Conservation (phyloP, 2,797 vertebrate genomes). For the Aulostomus chinensis region DNA sequence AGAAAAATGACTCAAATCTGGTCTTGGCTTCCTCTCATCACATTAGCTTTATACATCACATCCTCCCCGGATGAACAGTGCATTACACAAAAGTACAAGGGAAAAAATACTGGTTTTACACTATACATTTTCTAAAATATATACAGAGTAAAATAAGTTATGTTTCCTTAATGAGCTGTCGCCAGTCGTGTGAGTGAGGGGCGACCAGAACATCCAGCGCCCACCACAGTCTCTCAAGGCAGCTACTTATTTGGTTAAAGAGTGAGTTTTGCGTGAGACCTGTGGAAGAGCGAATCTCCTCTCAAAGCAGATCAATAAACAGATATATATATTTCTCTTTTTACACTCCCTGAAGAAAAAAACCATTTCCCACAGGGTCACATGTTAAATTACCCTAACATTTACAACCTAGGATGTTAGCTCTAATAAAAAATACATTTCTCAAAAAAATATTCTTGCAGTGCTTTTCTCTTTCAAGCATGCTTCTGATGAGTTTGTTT, state of each 20-base stretch:
- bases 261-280: constrained; percentile 89
- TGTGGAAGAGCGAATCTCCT: constrained; percentile 86
- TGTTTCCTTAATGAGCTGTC: constrained; percentile 88
- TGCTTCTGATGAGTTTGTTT: constrained; percentile 84
- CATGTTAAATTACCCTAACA: constrained; percentile 97
- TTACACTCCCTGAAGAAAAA: constrained; percentile 86
- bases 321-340: constrained; percentile 92
- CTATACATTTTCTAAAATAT: constrained; percentile 99
- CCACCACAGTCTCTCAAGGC: constrained; percentile 93
- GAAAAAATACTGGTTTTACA: constrained; percentile 94
- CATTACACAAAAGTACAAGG: constrained; percentile 96
- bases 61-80: constrained; percentile 90
- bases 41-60: constrained; percentile 86
- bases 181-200: constrained; percentile 81
- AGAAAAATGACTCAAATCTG: constrained; percentile 52
- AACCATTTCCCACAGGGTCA: constrained; percentile 83
- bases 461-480: constrained; percentile 90
- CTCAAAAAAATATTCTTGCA: constrained; percentile 98
- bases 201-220: constrained; percentile 75
- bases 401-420: constrained; percentile 98
- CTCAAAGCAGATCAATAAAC: constrained; percentile 85
- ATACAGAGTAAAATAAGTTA: constrained; percentile 99
- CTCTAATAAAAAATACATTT: constrained; percentile 99
- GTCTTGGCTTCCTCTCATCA: constrained; percentile 65
- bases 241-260: constrained; percentile 98